Conservation (phyloP, 1,140 invertebrate genomes). For the Leptopilina boulardi region DNA sequence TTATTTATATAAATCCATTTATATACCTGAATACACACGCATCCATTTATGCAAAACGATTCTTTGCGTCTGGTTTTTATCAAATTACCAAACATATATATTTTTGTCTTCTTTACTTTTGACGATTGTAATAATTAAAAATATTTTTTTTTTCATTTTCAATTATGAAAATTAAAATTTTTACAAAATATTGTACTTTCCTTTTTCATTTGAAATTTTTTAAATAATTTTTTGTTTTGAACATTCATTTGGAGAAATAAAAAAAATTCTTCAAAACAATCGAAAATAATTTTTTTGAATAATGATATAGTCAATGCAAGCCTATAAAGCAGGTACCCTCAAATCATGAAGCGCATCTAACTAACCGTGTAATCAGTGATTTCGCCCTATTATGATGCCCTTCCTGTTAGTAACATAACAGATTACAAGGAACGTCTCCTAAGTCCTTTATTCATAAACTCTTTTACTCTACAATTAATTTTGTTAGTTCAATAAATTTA, state of each 20-base stretch:
- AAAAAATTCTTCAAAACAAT: background rate
- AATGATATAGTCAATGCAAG: conserved; percentile 63
- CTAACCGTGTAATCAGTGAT: conserved; percentile 75
- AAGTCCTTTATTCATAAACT: conserved; percentile 1
- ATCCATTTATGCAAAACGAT: conserved; percentile 46
- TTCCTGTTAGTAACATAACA: conserved; percentile 24
- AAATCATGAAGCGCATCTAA: conserved; percentile 72
- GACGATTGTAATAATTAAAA: background rate
- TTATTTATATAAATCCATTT: conserved; percentile 6
- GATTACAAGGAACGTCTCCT: conserved; percentile 22
- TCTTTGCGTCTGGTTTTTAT: conserved; percentile 43
- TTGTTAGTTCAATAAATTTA: background rate
- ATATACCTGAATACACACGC: conserved; percentile 6
- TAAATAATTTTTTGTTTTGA: background rate
- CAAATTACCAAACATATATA: conserved; percentile 39
- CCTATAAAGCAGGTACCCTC: conserved; percentile 62
- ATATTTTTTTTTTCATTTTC: too few relatives aligned
- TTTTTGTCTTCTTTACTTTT: conserved; percentile 18
- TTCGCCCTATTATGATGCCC: conserved; percentile 65
- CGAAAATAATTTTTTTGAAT: background rate
- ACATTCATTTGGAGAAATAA: background rate
- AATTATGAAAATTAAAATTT: too few relatives aligned
- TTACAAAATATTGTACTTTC: too few relatives aligned
- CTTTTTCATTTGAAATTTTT: too few relatives aligned
- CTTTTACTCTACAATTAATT: background rate